Conservation (phyloP, 2,113 vertebrate species). For the Papio anubis region DNA sequence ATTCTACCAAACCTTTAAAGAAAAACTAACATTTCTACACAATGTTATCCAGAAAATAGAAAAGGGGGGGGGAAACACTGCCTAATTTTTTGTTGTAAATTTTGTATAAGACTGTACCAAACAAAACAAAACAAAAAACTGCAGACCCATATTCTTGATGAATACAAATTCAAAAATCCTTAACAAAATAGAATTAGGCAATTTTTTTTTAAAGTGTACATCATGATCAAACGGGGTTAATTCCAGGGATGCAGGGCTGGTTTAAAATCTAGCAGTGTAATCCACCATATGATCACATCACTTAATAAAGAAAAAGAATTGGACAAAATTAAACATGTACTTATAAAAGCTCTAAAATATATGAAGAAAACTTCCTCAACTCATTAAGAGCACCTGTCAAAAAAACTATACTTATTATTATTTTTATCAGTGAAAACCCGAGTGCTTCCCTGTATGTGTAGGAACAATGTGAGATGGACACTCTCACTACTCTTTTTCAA, state of each 20-base stretch:
- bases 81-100: not conserved
- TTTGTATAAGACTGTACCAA: not conserved
- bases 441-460: not conserved
- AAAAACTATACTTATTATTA: not conserved
- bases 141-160: not conserved
- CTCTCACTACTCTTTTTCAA: not conserved
- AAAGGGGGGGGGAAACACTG: not conserved
- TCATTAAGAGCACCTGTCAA: constrained; percentile 35
- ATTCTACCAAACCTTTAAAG: not conserved
- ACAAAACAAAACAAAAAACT: not conserved
- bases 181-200: not conserved
- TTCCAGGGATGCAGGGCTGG: not conserved
- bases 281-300: not conserved
- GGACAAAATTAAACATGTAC: not conserved
- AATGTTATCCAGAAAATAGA: not conserved
- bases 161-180: not conserved
- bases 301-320: not conserved
- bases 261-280: not conserved
- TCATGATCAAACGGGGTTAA: not conserved
- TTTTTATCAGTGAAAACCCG: not conserved
- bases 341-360: not conserved
- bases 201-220: not conserved
- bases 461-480: not conserved
- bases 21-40: not conserved
- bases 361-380: not conserved